phyloP scores from a whole-genome alignment of 37 sponge, comb jelly and placozoan genomes.

The Crambe crambe region DNA sequence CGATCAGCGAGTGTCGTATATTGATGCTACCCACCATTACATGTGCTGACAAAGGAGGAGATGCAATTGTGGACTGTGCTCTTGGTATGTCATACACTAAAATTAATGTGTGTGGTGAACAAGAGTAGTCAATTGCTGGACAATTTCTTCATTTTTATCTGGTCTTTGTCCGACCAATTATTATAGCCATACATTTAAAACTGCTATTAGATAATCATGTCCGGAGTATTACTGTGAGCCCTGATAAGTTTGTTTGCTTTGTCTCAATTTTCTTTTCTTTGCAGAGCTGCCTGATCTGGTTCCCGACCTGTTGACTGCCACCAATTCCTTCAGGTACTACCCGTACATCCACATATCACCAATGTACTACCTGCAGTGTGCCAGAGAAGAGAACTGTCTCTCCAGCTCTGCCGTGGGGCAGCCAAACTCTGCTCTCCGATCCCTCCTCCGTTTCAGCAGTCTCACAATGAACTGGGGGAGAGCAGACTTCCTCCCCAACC shows the following conservation, averaged over 20 bases:
- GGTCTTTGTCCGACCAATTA: too few species aligned
- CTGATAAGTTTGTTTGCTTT: too few species aligned
- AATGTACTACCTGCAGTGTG: constrained; percentile 65
- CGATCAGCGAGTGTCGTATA: constrained; percentile 11
- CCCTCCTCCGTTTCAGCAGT: constrained; percentile 66
- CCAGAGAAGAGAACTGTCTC: constrained; percentile 70
- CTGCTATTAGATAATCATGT: too few species aligned
- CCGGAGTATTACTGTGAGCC: too few species aligned
- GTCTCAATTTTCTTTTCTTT: too few species aligned
- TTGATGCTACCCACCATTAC: background rate
- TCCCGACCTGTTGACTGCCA: constrained; percentile 42
- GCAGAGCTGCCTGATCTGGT: constrained; percentile 81
- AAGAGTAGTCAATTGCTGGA: too few species aligned
- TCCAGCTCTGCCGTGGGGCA: constrained; percentile 7
- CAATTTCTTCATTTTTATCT: too few species aligned
- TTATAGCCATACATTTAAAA: too few species aligned
- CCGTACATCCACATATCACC: constrained; percentile 18
- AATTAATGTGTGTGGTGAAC: background rate
- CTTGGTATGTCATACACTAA: constrained; percentile 1
- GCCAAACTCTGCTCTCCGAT: background rate
- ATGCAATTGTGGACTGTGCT: constrained; percentile 15
- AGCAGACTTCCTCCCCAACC: constrained; percentile 58
- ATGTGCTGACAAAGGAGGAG: constrained; percentile 18
- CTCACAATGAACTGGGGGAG: constrained; percentile 74
- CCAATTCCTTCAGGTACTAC: constrained; percentile 15